Conservation (phyloP, 2,888 invertebrate genomes). For the Pecten maximus region DNA sequence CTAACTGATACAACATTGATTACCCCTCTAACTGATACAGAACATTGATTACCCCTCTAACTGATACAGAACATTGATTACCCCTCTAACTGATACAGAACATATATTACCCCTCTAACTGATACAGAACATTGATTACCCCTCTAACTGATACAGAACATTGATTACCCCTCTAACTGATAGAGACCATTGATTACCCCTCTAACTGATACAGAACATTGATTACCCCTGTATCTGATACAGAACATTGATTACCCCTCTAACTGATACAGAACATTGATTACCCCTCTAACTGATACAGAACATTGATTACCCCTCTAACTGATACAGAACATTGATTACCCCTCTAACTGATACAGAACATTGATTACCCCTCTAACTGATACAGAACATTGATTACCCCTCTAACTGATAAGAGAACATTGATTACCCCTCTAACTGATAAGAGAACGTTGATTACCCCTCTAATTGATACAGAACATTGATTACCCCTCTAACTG, state of each 20-base stretch:
- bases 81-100: background rate
- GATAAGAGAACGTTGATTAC: too few species aligned
- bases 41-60: background rate
- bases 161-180: background rate
- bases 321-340: background rate
- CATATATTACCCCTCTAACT: background rate
- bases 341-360: too few species aligned
- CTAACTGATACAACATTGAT: background rate
- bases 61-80: background rate
- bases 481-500: too few species aligned
- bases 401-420: background rate
- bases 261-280: background rate
- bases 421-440: background rate
- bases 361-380: too few species aligned
- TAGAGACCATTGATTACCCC: background rate
- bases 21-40: background rate
- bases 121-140: background rate
- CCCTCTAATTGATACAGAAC: too few species aligned
- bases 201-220: background rate
- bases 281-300: background rate
- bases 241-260: background rate
- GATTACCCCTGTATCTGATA: background rate
- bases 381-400: background rate
- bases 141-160: background rate
- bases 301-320: background rate